These are phyloP conservation scores for Phymorhynchus buccinoides DNA, from an alignment of 1,140 invertebrate genomes.

Conservation along the genomic window DNA sequence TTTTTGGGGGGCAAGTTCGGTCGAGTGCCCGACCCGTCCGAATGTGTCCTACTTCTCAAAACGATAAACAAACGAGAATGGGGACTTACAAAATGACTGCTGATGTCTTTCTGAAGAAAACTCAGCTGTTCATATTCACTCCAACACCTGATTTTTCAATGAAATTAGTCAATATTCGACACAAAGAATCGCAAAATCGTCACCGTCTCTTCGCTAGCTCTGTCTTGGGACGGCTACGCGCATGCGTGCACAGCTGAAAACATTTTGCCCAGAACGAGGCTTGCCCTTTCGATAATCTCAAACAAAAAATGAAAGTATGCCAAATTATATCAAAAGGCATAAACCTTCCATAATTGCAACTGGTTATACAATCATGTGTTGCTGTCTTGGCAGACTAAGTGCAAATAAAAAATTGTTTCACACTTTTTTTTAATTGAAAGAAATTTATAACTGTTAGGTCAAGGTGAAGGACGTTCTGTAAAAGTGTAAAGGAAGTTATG, in stretches of 20 bases:
- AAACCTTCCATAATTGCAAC: no score
- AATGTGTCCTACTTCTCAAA: not conserved
- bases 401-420: not conserved
- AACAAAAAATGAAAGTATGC: not conserved
- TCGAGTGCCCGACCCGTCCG: constrained; percentile 25
- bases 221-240: constrained; percentile 36
- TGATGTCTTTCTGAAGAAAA: not conserved
- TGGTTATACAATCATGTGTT: no score
- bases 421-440: not conserved
- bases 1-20: constrained; percentile 2
- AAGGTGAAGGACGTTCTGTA: constrained; percentile 30
- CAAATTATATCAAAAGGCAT: not conserved
- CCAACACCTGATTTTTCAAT: not conserved
- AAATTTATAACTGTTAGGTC: not conserved
- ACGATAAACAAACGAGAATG: not conserved
- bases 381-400: not conserved
- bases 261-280: constrained; percentile 32
- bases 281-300: constrained; percentile 8
- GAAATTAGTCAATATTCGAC: constrained; percentile 3
- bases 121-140: constrained; percentile 16
- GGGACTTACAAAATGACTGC: not conserved
- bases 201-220: constrained; percentile 22
- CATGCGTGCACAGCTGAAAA: constrained; percentile 28
- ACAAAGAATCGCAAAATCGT: constrained; percentile 39
- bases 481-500: constrained; percentile 38